Evolutionary conservation across 2,113 vertebrate genomes (phyloP).

Genomic region (Pterophyllum scalare): DNA sequence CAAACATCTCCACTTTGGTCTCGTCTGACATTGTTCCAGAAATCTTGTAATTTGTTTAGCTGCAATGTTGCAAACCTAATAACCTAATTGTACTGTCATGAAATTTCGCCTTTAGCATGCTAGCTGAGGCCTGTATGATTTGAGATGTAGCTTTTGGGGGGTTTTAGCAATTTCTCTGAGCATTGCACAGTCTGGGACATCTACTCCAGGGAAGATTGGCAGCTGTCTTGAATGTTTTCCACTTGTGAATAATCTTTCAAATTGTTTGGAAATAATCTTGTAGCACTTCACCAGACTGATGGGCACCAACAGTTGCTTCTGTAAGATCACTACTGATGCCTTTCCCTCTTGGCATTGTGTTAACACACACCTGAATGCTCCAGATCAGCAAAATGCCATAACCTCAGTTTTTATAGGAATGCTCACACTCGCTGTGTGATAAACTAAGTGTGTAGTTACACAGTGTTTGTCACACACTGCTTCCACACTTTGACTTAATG

Average conservation of each 20-base stretch:
- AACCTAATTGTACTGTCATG: background rate
- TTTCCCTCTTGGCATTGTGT: too few species aligned
- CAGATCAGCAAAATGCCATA: background rate
- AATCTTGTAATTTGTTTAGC: background rate
- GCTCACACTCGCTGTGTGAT: fast-evolving
- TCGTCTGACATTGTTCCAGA: background rate
- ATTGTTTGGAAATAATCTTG: too few species aligned
- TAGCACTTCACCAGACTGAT: too few species aligned
- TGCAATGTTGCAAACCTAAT: background rate
- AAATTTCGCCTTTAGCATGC: background rate
- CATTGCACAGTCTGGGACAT: background rate
- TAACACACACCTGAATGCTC: background rate
- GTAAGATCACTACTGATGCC: too few species aligned
- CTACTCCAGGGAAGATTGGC: too few species aligned
- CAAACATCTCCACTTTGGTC: background rate
- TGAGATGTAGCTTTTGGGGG: background rate
- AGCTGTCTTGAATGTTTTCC: too few species aligned
- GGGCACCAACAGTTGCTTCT: too few species aligned
- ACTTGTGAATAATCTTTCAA: too few species aligned
- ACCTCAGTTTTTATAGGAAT: background rate
- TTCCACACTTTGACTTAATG: fast-evolving
- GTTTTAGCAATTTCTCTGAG: background rate
- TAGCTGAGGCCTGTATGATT: background rate
- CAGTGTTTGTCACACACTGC: background rate
- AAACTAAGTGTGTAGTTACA: background rate